Evolutionary conservation across 2,888 invertebrate genomes (phyloP), one percentile per base, ranked within the genome.

Genomic region (Drosophila pegasa): DNA sequence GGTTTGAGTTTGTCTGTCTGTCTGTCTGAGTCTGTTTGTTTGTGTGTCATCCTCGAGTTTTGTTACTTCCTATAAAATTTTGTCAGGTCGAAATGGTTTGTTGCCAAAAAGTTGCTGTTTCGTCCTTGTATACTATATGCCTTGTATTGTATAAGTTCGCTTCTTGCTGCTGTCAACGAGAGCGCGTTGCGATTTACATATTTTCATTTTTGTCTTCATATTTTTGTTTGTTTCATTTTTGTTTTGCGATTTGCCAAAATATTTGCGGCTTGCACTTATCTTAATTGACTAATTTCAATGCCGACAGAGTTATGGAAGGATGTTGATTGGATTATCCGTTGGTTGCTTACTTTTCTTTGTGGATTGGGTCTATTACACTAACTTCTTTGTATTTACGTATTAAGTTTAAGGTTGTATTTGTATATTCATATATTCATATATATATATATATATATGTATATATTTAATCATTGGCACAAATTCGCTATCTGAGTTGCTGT

Each of bases 251-350:
- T 58, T 70, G 71, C 71, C 75, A 70, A 71, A 41, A 45, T 55
- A 52, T 71, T 76, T 55, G 56, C 60, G 45, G 37, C 77, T 64
- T 78, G 65, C 69, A 60, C 66, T 72, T 75, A 65, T 70, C 62
- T 64, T 86, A 88, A 88, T 84, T 84, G 84, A 88, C 84, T 67
- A 75, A 61, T 48, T 78, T 61, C 54, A 63, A 66, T 69, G 80
- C 65, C 80, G 69, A 76, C 65, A 71, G 62, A 72, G 58, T 72
- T 66, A 14, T 68, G 57, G 62, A 69, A 65, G 78, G 71, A 67
- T 71, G 33, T 60, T 71, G 55, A 59, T 66, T 71, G 59, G 63
- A 58, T 71, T 47, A 66, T 62, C 58, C 58, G 16, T 61, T 62
- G 48, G 33, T 56, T 52, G 48, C 33, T 31, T 58, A 14, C 16